Evolutionary conservation across 2,888 invertebrate genomes (phyloP), one percentile per base, ranked within the genome.

Genomic region (Atethmia centrago): DNA sequence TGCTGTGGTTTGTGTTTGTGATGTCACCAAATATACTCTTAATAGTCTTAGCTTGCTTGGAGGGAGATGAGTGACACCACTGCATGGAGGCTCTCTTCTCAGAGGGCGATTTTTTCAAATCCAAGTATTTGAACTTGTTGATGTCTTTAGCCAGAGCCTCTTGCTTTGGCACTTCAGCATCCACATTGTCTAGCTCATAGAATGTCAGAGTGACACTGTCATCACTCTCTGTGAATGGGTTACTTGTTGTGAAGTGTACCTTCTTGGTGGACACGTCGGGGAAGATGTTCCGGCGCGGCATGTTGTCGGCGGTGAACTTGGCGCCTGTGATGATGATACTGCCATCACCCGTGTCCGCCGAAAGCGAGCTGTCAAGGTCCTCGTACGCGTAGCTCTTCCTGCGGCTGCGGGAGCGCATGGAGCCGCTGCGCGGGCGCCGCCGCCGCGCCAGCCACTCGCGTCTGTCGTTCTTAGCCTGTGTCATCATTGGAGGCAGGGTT

Each of bases 361-460:
- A 97, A 61, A 97, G 90, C 0, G 97, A 97, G 81, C 97, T 97
- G 88, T 97, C 97, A 45, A 97, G 90, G 82, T 97, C 97, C 70
- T 97, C 97, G 77, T 97, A 97, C 0, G 91, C 93, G 45, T 89
- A 94, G 80, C 92, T 95, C 88, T 93, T 92, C 73, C 95, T 91
- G 69, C 93, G 93, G 3, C 87, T 85, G 25, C 92, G 90, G 7
- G 90, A 66, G 40, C 93, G 92, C 71, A 91, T 85, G 0, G 95
- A 94, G 68, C 90, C 88, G 0, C 90, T 82, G 49, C 92, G 91
- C 4, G 93, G 92, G 25, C 88, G 93, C 4, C 91, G 92, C 14
- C 94, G 92, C 12, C 93, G 92, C 69, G 93, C 87, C 55, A 86
- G 79, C 88, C 91, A 88, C 51, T 89, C 88, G 31, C 83, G 83